Evolutionary conservation across 2,888 invertebrate genomes (phyloP).

Genomic region (Drosophila antonietae): DNA sequence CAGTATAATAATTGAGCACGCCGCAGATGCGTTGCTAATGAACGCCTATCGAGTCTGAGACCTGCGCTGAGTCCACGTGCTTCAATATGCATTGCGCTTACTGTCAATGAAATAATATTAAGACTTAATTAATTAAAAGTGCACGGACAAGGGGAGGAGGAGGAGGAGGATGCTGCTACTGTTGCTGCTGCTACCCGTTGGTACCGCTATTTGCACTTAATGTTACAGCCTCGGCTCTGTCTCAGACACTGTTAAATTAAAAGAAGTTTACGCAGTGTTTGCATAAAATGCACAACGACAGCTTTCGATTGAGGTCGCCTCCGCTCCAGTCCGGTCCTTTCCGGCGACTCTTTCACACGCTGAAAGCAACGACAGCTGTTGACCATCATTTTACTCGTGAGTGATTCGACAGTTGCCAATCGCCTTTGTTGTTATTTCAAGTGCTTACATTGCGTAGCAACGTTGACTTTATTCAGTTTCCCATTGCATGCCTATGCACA

Average conservation of each 20-base stretch:
- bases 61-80: slow-evolving; percentile 9
- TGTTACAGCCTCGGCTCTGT: slow-evolving; percentile 39
- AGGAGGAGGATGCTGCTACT: background rate
- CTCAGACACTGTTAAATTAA: slow-evolving; percentile 57
- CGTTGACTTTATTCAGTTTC: slow-evolving; percentile 68
- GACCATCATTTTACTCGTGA: slow-evolving; percentile 51
- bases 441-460: slow-evolving; percentile 66
- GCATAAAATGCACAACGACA: slow-evolving; percentile 73
- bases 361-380: slow-evolving; percentile 46
- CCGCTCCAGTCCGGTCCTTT: slow-evolving; percentile 5
- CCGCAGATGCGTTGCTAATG: slow-evolving; percentile 57
- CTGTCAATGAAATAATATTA: slow-evolving; percentile 78
- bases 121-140: slow-evolving; percentile 81
- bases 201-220: slow-evolving; percentile 65
- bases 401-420: slow-evolving; percentile 27
- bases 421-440: slow-evolving; percentile 56
- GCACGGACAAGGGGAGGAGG: slow-evolving; percentile 25
- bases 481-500: slow-evolving; percentile 22
- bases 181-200: slow-evolving; percentile 1
- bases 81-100: slow-evolving; percentile 67
- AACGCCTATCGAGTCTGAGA: slow-evolving; percentile 35
- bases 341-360: slow-evolving; percentile 22
- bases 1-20: slow-evolving; percentile 1
- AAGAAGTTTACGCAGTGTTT: slow-evolving; percentile 79
- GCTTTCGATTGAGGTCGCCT: slow-evolving; percentile 5